Conservation (phyloP, 1,140 invertebrate genomes). For the Drosophila leontia region DNA sequence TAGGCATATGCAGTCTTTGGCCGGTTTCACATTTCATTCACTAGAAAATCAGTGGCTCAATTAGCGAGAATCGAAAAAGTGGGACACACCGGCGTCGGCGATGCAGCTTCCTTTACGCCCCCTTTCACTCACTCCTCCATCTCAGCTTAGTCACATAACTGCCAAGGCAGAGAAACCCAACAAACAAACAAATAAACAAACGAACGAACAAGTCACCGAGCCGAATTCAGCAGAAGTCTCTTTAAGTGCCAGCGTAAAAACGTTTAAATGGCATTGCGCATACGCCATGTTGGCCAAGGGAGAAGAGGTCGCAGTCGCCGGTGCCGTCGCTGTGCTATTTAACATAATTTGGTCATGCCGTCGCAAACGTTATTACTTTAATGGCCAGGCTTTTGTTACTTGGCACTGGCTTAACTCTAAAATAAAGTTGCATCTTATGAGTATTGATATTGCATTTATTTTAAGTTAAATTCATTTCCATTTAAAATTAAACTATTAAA, state of each 20-base stretch:
- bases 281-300: conserved; percentile 38
- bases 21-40: conserved; percentile 80
- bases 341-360: conserved; percentile 61
- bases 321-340: conserved; percentile 32
- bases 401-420: neutral
- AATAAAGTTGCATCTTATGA: neutral
- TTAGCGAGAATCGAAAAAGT: conserved; percentile 73
- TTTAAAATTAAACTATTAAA: neutral
- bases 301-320: conserved; percentile 14
- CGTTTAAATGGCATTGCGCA: conserved; percentile 51
- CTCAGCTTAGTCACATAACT: conserved; percentile 19
- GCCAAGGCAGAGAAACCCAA: conserved; percentile 27
- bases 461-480: neutral
- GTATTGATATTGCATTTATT: neutral
- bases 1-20: conserved; percentile 32
- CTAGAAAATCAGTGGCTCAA: conserved; percentile 75
- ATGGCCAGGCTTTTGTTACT: conserved; percentile 17
- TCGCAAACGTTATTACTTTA: conserved; percentile 26
- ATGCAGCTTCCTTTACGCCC: conserved; percentile 57
- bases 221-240: conserved; percentile 48
- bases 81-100: conserved; percentile 51
- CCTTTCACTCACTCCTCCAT: conserved; percentile 39
- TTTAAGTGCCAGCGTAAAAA: conserved; percentile 53
- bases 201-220: conserved; percentile 9
- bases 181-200: conserved; percentile 8